A percentile compares a stretch with the other conserved stretches of the same genome.
Evolutionary conservation across 2,888 invertebrate species (phyloP).

Genomic region (Tuberolachnus salignus): DNA sequence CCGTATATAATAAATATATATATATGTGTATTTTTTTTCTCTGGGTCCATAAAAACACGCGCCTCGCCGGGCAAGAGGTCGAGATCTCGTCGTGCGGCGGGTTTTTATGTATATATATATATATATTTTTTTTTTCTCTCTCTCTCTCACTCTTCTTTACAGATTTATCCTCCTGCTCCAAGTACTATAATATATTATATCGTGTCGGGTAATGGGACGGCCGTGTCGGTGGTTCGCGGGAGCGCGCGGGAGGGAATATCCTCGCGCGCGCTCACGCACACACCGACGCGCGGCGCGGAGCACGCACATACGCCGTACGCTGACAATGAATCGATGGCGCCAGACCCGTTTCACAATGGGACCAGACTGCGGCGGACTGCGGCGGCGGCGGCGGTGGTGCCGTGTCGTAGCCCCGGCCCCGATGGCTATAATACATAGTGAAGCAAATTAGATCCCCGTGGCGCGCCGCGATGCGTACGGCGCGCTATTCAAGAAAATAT

Average conservation of each 20-base stretch:
- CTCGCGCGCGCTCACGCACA: not conserved
- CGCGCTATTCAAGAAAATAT: conserved; percentile 40
- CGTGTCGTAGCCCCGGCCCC: conserved; percentile 14
- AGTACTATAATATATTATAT: not conserved
- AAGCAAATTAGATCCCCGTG: conserved; percentile 55
- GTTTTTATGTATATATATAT: not conserved
- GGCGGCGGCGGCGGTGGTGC: not conserved
- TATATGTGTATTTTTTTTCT: too few species aligned
- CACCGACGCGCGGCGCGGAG: not conserved
- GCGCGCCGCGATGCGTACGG: conserved; percentile 43
- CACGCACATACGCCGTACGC: not conserved
- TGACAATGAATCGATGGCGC: conserved; percentile 56
- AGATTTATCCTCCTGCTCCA: not conserved
- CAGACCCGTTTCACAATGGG: conserved; percentile 55
- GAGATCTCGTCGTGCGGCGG: too few species aligned
- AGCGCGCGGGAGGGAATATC: too few species aligned
- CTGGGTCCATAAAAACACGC: not conserved
- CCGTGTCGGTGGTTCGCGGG: not conserved
- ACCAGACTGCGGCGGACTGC: not conserved
- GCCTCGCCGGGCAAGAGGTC: too few species aligned
- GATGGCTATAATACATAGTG: too few species aligned
- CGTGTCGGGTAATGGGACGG: too few species aligned
- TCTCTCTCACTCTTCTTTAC: too few species aligned
- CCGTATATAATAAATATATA: too few species aligned
- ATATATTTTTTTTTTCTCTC: not conserved